Percentiles rank a stretch among this genome's conserved stretches.
Evolutionary conservation across 2,888 invertebrate genomes (phyloP).

Genomic region (Phragmatobia fuliginosa): DNA sequence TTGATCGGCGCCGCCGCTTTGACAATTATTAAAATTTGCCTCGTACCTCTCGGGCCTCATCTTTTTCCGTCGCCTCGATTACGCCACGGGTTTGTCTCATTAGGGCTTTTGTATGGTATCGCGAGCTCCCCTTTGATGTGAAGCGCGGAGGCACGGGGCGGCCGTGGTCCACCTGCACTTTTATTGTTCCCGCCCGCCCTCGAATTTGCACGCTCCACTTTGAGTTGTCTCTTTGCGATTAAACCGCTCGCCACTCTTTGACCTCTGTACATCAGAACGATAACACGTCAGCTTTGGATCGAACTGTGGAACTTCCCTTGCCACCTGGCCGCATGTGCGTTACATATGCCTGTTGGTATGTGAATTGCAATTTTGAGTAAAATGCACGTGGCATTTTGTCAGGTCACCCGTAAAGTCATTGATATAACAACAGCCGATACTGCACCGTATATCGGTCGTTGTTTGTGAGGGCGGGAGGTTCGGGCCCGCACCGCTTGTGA

Average conservation of each 20-base stretch:
- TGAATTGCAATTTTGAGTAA: constrained; percentile 35
- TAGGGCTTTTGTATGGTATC: constrained; percentile 86
- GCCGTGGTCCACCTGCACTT: constrained; percentile 83
- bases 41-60: constrained; percentile 86
- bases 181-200: constrained; percentile 81
- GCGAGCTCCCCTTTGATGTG: constrained; percentile 82
- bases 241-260: constrained; percentile 69
- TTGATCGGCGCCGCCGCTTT: constrained; percentile 87
- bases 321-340: constrained; percentile 15
- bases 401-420: constrained; percentile 35
- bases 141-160: constrained; percentile 68
- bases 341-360: constrained; percentile 27
- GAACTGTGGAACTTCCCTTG: constrained; percentile 19
- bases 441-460: constrained; percentile 42
- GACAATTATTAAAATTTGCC: constrained; percentile 88
- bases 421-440: constrained; percentile 30
- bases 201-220: constrained; percentile 85
- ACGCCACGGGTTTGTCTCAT: constrained; percentile 87
- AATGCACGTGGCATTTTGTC: constrained; percentile 41
- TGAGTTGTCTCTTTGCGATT: constrained; percentile 81
- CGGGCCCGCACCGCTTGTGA: constrained; percentile 57
- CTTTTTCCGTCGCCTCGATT: constrained; percentile 87
- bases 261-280: constrained; percentile 63
- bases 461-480: constrained; percentile 51
- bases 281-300: constrained; percentile 52